Conservation (phyloP, 2,888 invertebrate genomes). For the Spatulosminthurus flaviceps region DNA sequence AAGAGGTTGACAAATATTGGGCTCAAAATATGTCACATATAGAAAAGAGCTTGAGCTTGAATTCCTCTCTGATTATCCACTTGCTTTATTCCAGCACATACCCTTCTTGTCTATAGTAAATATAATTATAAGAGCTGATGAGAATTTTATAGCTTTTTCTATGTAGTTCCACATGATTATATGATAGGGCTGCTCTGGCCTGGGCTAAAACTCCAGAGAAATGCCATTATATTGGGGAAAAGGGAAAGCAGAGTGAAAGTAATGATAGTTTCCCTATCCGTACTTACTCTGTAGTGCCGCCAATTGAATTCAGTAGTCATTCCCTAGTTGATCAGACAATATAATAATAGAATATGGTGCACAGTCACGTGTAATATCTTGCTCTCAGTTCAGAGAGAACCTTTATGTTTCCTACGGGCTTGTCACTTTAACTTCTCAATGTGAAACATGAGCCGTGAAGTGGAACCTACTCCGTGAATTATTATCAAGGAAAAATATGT, state of each 20-base stretch:
- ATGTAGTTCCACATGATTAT: too few species aligned
- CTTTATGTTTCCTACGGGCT: background rate
- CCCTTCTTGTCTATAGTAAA: too few species aligned
- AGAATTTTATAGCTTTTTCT: too few species aligned
- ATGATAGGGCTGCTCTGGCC: too few species aligned
- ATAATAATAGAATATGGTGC: slow-evolving; percentile 10
- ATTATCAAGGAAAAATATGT: too few species aligned
- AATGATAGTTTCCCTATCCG: background rate
- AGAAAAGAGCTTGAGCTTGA: too few species aligned
- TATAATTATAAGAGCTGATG: too few species aligned
- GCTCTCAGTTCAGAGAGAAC: background rate
- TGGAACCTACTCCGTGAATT: background rate
- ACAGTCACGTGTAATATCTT: slow-evolving; percentile 5
- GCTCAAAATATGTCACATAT: too few species aligned
- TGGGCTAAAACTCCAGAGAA: too few species aligned
- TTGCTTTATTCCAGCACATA: too few species aligned
- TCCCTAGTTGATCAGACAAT: slow-evolving; percentile 28
- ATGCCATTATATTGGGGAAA: background rate
- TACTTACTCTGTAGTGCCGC: background rate
- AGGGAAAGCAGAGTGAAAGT: background rate
- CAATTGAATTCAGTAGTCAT: background rate
- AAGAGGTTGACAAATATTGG: too few species aligned
- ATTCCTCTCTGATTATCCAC: too few species aligned
- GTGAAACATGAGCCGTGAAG: slow-evolving; percentile 14
- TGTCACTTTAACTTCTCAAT: slow-evolving; percentile 16